phyloP scores from a whole-genome alignment of 2,888 invertebrate genomes.

The Acleris emargana region DNA sequence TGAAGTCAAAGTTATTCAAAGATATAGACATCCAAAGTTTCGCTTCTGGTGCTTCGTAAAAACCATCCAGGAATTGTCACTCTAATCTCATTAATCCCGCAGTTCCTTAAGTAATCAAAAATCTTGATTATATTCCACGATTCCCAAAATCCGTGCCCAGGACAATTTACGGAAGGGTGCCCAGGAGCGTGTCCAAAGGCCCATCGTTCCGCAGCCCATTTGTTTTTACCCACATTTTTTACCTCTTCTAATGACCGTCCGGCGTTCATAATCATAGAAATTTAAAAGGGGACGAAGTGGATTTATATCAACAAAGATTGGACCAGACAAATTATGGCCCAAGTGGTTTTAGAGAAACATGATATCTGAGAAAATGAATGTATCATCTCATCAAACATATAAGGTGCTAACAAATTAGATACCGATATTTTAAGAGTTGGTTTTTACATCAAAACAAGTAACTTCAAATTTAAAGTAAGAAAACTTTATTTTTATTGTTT shows the following conservation, averaged over 20 bases:
- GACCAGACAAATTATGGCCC: conserved; percentile 30
- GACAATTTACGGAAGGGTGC: conserved; percentile 39
- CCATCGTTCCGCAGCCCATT: conserved; percentile 40
- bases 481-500: too few species aligned
- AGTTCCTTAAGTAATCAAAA: not conserved
- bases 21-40: too few species aligned
- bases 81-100: not conserved
- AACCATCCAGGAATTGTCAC: not conserved
- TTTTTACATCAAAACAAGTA: too few species aligned
- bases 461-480: too few species aligned
- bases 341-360: conserved; percentile 21
- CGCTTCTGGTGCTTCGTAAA: not conserved
- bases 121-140: conserved; percentile 17
- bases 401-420: too few species aligned
- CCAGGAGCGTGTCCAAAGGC: conserved; percentile 44
- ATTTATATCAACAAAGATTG: conserved; percentile 35
- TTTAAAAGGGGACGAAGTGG: conserved; percentile 34
- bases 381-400: too few species aligned
- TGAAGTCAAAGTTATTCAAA: too few species aligned
- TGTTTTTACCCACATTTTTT: conserved; percentile 40
- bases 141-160: conserved; percentile 39
- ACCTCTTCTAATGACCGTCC: conserved; percentile 45
- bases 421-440: too few species aligned
- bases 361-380: conserved; percentile 18
- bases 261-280: conserved; percentile 36